These are phyloP conservation scores for Tapera naevia DNA, from an alignment of 2,797 vertebrate species.

Conservation along the genomic window DNA sequence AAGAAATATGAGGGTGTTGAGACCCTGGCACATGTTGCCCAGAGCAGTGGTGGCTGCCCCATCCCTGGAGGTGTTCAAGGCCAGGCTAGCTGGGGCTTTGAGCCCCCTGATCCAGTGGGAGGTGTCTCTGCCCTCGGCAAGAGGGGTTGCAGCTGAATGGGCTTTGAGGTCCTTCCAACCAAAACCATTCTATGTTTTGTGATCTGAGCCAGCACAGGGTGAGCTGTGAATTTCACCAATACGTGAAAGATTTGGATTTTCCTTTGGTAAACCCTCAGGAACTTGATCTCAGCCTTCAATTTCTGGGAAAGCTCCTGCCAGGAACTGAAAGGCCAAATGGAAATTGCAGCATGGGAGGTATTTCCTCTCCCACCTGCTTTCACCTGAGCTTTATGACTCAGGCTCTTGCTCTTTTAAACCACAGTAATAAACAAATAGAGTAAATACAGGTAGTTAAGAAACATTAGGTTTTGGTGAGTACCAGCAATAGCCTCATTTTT, in stretches of 20 bases:
- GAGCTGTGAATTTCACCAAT: background rate
- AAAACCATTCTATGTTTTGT: background rate
- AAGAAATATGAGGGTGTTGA: too few species aligned
- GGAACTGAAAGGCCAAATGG: background rate
- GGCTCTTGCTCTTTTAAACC: background rate
- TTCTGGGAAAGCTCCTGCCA: background rate
- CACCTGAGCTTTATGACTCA: background rate
- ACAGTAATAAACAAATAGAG: background rate
- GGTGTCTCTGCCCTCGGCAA: too few species aligned
- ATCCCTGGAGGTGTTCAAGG: too few species aligned
- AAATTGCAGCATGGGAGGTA: background rate
- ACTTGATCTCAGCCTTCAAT: background rate
- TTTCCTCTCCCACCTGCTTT: background rate
- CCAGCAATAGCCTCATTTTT: background rate
- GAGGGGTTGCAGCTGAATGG: too few species aligned
- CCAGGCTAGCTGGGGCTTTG: too few species aligned
- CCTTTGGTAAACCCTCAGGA: background rate
- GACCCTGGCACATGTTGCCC: too few species aligned
- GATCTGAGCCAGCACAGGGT: background rate
- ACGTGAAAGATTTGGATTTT: background rate
- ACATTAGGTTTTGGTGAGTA: background rate
- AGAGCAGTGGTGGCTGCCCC: too few species aligned
- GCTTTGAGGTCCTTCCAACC: too few species aligned
- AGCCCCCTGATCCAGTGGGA: too few species aligned
- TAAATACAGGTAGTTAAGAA: background rate